phyloP scores from a whole-genome alignment of 2,888 invertebrate genomes.

The Drosophila anceps region DNA sequence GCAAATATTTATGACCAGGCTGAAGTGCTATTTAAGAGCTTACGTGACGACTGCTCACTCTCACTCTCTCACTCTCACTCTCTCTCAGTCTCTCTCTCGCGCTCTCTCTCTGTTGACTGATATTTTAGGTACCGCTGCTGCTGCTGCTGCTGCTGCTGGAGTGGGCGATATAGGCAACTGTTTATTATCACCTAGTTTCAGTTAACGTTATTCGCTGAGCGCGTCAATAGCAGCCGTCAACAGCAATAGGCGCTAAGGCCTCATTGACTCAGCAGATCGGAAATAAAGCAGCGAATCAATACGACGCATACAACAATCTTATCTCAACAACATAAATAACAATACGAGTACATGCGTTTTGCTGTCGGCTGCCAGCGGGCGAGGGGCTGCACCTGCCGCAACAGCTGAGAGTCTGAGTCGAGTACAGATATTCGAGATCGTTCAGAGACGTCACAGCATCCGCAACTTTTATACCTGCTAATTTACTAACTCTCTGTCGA shows the following conservation, averaged over 20 bases:
- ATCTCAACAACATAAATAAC: constrained; percentile 69
- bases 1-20: constrained; percentile 35
- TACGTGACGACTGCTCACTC: background rate
- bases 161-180: constrained; percentile 50
- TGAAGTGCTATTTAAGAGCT: constrained; percentile 31
- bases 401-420: constrained; percentile 20
- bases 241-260: constrained; percentile 27
- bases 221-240: constrained; percentile 47
- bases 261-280: constrained; percentile 56
- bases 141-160: constrained; percentile 14
- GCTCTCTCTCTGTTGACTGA: constrained; percentile 14
- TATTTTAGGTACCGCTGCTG: constrained; percentile 29
- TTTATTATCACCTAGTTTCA: constrained; percentile 68
- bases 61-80: background rate
- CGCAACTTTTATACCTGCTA: constrained; percentile 56
- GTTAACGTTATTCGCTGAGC: constrained; percentile 64
- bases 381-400: constrained; percentile 25
- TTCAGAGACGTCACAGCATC: constrained; percentile 27
- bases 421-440: constrained; percentile 12
- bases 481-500: constrained; percentile 47
- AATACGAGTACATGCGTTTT: constrained; percentile 45
- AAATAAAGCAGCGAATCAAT: constrained; percentile 44
- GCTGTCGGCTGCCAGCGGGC: constrained; percentile 2
- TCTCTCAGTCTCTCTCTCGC: background rate
- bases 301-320: constrained; percentile 48